These are phyloP conservation scores for Plagodis pulveraria DNA, from an alignment of 2,888 invertebrate genomes.

Conservation along the genomic window DNA sequence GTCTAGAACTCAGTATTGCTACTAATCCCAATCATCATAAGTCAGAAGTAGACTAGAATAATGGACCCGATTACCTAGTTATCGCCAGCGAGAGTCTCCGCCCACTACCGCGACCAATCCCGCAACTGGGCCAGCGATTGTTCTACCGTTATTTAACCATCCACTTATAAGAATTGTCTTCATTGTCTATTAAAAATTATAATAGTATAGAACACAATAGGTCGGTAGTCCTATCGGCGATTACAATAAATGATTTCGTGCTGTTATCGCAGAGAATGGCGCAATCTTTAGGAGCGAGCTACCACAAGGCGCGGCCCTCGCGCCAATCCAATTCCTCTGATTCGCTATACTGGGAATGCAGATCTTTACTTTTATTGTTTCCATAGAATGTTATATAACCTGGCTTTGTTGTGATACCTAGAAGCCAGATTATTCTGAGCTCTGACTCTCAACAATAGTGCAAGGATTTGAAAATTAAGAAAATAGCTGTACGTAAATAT, in stretches of 20 bases:
- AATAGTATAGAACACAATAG: slow-evolving; percentile 16
- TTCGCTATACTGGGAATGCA: slow-evolving; percentile 6
- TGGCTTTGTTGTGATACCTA: neutral
- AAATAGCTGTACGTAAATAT: too few species aligned
- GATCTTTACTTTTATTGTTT: slow-evolving; percentile 2
- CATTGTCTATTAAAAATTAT: slow-evolving; percentile 19
- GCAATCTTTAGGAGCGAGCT: slow-evolving; percentile 20
- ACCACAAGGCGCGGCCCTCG: slow-evolving; percentile 24
- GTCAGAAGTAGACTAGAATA: slow-evolving; percentile 12
- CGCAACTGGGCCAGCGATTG: slow-evolving; percentile 27
- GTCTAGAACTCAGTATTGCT: neutral
- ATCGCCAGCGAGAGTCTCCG: slow-evolving; percentile 24
- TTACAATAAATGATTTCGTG: slow-evolving; percentile 30
- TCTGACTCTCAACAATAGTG: too few species aligned
- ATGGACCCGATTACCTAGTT: slow-evolving; percentile 20
- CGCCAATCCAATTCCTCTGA: slow-evolving; percentile 20
- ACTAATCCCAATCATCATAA: slow-evolving; percentile 5
- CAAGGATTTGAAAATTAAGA: too few species aligned
- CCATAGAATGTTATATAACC: neutral
- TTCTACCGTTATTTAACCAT: slow-evolving; percentile 18
- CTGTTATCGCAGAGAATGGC: slow-evolving; percentile 31
- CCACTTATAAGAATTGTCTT: neutral
- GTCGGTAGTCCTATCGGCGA: slow-evolving; percentile 14
- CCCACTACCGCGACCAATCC: slow-evolving; percentile 21
- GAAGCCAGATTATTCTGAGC: too few species aligned